Evolutionary conservation across 2,113 vertebrate genomes (phyloP).

Genomic region (Sceloporus undulatus): DNA sequence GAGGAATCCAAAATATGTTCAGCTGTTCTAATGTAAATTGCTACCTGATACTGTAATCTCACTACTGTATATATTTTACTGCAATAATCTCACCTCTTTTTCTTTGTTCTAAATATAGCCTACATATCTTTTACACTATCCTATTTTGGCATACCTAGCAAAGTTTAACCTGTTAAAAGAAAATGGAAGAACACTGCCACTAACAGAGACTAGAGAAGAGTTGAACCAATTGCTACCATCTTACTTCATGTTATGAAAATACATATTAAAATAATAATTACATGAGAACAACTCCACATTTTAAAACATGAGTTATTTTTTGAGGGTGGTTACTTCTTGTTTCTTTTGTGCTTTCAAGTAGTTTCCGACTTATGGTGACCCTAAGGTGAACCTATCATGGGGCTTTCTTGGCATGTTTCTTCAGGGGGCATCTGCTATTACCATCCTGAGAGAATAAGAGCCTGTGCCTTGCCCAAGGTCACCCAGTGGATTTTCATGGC

Average conservation of each 20-base stretch:
- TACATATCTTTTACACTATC: neutral
- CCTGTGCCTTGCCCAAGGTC: too few species aligned
- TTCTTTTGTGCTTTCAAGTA: too few species aligned
- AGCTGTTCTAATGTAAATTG: constrained; percentile 62
- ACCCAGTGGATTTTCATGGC: too few species aligned
- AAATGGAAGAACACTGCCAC: neutral
- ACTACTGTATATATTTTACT: constrained; percentile 30
- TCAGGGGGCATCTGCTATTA: too few species aligned
- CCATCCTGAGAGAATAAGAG: too few species aligned
- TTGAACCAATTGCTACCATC: neutral
- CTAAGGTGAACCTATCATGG: too few species aligned
- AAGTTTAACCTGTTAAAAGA: neutral
- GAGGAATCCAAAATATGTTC: constrained; percentile 66
- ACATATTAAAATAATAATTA: neutral
- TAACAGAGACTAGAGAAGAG: neutral
- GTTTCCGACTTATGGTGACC: too few species aligned
- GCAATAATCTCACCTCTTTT: constrained; percentile 50
- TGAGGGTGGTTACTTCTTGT: too few species aligned
- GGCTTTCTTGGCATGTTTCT: too few species aligned
- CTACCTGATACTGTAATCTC: constrained; percentile 50
- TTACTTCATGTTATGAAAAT: neutral
- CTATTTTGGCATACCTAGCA: neutral
- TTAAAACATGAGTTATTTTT: too few species aligned
- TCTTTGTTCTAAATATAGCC: constrained; percentile 51
- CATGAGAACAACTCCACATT: neutral